These are phyloP conservation scores for Drosophila borborema DNA, from an alignment of 2,888 invertebrate genomes.

Conservation along the genomic window DNA sequence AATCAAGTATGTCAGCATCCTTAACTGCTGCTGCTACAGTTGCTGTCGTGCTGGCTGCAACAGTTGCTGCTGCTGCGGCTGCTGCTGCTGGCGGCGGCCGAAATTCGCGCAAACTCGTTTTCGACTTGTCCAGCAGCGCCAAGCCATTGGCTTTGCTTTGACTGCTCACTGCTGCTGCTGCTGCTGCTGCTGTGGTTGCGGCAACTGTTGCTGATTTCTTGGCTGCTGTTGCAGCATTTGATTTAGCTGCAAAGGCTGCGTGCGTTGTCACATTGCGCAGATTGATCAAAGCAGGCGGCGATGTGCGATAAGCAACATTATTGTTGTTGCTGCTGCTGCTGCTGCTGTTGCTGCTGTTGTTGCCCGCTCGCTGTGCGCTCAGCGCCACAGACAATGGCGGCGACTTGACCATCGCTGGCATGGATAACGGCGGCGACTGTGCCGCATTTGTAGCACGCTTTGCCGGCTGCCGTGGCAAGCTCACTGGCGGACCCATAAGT, in stretches of 20 bases:
- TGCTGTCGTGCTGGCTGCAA: slow-evolving; percentile 23
- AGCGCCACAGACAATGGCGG: slow-evolving; percentile 68
- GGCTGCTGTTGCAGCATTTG: slow-evolving; percentile 29
- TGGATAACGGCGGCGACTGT: slow-evolving; percentile 42
- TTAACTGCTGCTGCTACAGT: slow-evolving; percentile 40
- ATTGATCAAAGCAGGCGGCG: slow-evolving; percentile 81
- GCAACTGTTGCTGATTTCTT: slow-evolving; percentile 53
- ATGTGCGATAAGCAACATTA: slow-evolving; percentile 70
- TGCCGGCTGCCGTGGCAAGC: slow-evolving; percentile 84
- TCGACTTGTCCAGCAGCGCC: slow-evolving; percentile 62
- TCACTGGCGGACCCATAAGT: slow-evolving; percentile 87
- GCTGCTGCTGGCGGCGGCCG: slow-evolving; percentile 56
- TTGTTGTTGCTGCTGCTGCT: slow-evolving; percentile 34
- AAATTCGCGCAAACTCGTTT: slow-evolving; percentile 82
- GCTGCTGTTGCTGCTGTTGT: slow-evolving; percentile 32
- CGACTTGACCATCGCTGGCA: slow-evolving; percentile 69
- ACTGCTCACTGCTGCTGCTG: slow-evolving; percentile 20
- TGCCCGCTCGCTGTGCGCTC: slow-evolving; percentile 53
- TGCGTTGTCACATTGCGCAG: slow-evolving; percentile 72
- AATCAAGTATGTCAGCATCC: slow-evolving; percentile 15
- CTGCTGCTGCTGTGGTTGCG: background rate
- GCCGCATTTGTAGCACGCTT: slow-evolving; percentile 70
- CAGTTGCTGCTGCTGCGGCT: slow-evolving; percentile 22
- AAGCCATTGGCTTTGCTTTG: slow-evolving; percentile 59
- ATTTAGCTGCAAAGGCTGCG: slow-evolving; percentile 61